Percentiles rank a stretch among this genome's conserved stretches.
Evolutionary conservation across 2,888 invertebrate species (phyloP).

Genomic region (Chrysina gloriosa): DNA sequence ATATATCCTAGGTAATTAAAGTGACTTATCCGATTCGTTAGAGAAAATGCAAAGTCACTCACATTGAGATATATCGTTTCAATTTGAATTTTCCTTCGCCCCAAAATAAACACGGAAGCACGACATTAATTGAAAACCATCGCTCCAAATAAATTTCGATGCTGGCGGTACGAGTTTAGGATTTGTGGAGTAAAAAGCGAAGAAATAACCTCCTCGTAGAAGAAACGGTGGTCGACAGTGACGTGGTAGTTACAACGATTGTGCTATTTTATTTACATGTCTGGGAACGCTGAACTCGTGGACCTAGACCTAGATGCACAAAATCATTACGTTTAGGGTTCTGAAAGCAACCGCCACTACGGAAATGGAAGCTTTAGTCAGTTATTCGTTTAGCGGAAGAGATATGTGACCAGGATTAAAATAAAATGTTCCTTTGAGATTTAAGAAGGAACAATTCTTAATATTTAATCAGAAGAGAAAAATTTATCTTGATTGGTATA

Average conservation of each 20-base stretch:
- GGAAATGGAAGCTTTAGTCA: conserved; percentile 7
- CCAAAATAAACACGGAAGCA: not conserved
- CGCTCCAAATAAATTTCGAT: not conserved
- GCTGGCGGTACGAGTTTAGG: not conserved
- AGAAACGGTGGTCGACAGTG: not conserved
- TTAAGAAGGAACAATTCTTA: too few relatives aligned
- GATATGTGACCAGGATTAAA: not conserved
- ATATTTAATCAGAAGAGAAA: too few relatives aligned
- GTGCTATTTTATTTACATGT: conserved; percentile 14
- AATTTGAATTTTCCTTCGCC: not conserved
- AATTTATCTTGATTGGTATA: too few relatives aligned
- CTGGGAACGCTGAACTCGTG: not conserved
- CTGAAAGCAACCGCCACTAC: not conserved
- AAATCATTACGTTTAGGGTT: conserved; percentile 10
- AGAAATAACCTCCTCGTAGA: not conserved
- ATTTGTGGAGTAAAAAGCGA: not conserved
- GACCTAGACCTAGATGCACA: not conserved
- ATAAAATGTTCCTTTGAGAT: too few relatives aligned
- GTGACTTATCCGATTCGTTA: too few relatives aligned
- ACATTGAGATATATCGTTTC: not conserved
- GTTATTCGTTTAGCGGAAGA: not conserved
- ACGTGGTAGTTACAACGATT: conserved; percentile 5
- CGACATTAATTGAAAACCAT: not conserved
- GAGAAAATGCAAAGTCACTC: too few relatives aligned
- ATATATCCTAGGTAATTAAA: too few relatives aligned